Evolutionary conservation across 2,888 invertebrate genomes (phyloP).

Genomic region (Xestobium rufovillosum): DNA sequence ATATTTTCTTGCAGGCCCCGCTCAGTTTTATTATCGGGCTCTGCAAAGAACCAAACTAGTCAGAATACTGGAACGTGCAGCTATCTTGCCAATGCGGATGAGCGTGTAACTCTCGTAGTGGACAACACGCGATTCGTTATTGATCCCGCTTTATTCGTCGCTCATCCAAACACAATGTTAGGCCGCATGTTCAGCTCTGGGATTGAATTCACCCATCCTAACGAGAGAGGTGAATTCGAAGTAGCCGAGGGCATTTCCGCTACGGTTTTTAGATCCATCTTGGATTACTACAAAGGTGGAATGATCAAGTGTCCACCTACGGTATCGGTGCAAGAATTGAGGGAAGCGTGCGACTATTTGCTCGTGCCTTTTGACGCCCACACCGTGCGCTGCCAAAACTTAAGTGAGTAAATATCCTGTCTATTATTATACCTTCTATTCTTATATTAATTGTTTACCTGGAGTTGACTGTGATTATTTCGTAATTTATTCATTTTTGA

Average conservation of each 20-base stretch:
- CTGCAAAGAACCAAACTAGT: slow-evolving; percentile 28
- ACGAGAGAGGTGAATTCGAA: slow-evolving; percentile 94
- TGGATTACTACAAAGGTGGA: slow-evolving; percentile 91
- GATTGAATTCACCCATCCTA: slow-evolving; percentile 85
- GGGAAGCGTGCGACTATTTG: slow-evolving; percentile 98
- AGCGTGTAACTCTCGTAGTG: slow-evolving; percentile 87
- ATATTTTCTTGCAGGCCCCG: slow-evolving; percentile 31
- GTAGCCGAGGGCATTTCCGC: slow-evolving; percentile 94
- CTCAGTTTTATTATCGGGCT: slow-evolving; percentile 29
- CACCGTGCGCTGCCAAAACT: slow-evolving; percentile 92
- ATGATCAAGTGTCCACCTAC: slow-evolving; percentile 91
- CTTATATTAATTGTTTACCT: too few relatives aligned
- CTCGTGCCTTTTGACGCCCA: slow-evolving; percentile 95
- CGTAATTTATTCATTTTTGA: too few relatives aligned
- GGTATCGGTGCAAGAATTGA: slow-evolving; percentile 89
- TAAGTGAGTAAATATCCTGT: slow-evolving; percentile 57
- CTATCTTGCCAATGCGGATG: slow-evolving; percentile 49
- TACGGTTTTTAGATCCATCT: slow-evolving; percentile 86
- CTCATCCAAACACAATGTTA: slow-evolving; percentile 97
- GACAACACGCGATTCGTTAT: slow-evolving; percentile 89
- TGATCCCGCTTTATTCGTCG: slow-evolving; percentile 85
- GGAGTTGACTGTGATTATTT: too few relatives aligned
- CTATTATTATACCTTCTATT: too few relatives aligned
- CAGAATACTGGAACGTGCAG: slow-evolving; percentile 2
- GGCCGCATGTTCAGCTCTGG: slow-evolving; percentile 98